Percentiles rank a stretch among this genome's conserved stretches.
These are phyloP conservation scores for Aphidoletes aphidimyza DNA, from an alignment of 2,888 invertebrate species.

Conservation along the genomic window DNA sequence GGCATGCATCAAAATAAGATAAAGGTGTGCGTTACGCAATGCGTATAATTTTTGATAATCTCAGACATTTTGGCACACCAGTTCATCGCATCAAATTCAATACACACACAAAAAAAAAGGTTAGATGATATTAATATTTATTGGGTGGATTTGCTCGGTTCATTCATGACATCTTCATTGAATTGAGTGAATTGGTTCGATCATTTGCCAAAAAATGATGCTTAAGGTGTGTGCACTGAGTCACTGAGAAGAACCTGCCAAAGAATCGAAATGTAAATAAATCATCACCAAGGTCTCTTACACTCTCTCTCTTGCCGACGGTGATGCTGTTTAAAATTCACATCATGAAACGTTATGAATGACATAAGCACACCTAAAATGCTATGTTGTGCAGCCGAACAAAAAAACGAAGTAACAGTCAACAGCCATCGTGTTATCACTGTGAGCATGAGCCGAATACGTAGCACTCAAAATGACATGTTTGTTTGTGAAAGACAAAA, in stretches of 20 bases:
- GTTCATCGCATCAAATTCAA: no score
- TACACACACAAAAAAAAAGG: no score
- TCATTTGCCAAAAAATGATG: no score
- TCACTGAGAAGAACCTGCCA: not conserved
- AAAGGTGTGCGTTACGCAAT: not conserved
- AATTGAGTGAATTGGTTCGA: not conserved
- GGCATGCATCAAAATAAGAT: no score
- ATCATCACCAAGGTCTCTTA: constrained; percentile 20
- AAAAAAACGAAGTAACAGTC: not conserved
- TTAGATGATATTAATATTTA: no score
- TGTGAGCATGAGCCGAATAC: not conserved
- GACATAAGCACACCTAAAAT: not conserved
- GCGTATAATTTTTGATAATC: not conserved
- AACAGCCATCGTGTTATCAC: not conserved
- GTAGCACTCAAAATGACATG: not conserved
- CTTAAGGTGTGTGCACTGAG: no score
- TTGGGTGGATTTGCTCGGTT: no score
- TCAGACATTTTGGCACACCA: not conserved
- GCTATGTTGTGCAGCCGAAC: not conserved
- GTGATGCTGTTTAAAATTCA: not conserved
- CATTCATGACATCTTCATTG: not conserved
- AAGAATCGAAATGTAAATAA: not conserved
- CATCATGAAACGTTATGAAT: not conserved
- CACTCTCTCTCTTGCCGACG: no score
- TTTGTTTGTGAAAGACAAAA: not conserved